Conservation (phyloP, 2,797 vertebrate species). For the Gallinago stenura region DNA sequence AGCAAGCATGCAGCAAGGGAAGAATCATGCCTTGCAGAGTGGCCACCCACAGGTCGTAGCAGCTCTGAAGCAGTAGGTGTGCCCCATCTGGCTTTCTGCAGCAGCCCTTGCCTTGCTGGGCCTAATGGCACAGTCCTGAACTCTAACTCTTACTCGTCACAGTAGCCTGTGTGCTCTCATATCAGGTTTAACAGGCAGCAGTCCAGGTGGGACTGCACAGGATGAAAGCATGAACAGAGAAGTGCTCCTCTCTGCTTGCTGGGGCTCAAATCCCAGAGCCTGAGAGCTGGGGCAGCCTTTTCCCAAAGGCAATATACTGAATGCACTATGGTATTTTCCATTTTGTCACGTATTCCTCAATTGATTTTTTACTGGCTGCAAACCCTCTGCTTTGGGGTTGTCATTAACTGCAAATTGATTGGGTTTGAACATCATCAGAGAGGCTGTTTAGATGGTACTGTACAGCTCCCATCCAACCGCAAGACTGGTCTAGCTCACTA, state of each 20-base stretch:
- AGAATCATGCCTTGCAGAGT: fast-evolving
- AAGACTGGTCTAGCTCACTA: background rate
- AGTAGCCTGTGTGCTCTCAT: background rate
- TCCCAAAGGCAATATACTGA: background rate
- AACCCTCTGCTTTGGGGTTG: constrained; percentile 41
- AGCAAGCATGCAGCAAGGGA: background rate
- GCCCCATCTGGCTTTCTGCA: background rate
- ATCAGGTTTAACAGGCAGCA: background rate
- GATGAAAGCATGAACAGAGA: background rate
- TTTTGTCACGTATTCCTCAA: background rate
- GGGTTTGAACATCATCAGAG: background rate
- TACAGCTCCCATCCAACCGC: background rate
- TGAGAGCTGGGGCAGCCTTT: background rate
- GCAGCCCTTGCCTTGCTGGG: background rate
- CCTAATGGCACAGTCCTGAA: background rate
- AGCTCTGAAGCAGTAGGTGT: background rate
- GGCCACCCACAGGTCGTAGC: background rate
- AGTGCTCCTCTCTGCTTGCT: background rate
- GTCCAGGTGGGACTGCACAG: background rate
- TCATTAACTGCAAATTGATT: constrained; percentile 51
- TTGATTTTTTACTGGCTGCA: constrained; percentile 62
- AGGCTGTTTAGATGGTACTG: background rate
- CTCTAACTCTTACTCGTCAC: background rate
- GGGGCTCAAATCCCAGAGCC: background rate
- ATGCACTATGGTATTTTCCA: constrained; percentile 59